Evolutionary conservation across 1,140 invertebrate genomes (phyloP), one percentile per base, ranked within the genome.

Genomic region (Macrosteles quadrilineatus): DNA sequence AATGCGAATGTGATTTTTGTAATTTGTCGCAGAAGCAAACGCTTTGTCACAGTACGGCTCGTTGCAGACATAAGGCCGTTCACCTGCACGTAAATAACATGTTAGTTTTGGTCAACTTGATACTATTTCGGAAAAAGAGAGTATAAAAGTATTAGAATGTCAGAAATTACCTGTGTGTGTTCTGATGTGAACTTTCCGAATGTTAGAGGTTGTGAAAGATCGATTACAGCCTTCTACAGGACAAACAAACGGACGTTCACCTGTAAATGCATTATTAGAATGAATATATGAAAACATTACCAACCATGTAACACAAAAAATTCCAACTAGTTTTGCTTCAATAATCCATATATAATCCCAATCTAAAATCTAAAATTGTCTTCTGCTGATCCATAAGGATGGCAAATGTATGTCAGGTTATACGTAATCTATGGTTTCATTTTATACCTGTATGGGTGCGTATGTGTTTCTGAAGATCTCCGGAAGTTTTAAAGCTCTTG

Each of bases 141-240:
- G n/a, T 9, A 43, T 11, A 11, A 11, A 43, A 43, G 9, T 43
- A 11, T 43, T 11, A 43, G n/a, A 43, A 11, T 43, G n/a, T 43
- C n/a, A 43, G 9, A 11, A 43, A 9, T 53, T 65, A 72, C 73
- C 87, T 45, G 83, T 90, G 80, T 86, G 85, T 4, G 83, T 85
- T 43, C 85, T 77, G 12, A 85, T 78, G 69, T 86, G 85, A 69
- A 90, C 87, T 80, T 90, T 90, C 30, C 88, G 81, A 43, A 90
- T 90, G 75, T 91, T 90, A n/a, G 88, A 89, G 4, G 89, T 90
- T 0, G 89, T 90, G 75, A 91, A 91, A 1, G 87, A 86, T 73
- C 87, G 81, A 25, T 85, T 85, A 78, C 89, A 91, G 25, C 86
- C 87, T 59, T 84, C 83, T 55, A 84, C 80, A 0, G 84, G 85